Evolutionary conservation across 2,888 invertebrate genomes (phyloP).

Genomic region (Crossocerus cetratus): DNA sequence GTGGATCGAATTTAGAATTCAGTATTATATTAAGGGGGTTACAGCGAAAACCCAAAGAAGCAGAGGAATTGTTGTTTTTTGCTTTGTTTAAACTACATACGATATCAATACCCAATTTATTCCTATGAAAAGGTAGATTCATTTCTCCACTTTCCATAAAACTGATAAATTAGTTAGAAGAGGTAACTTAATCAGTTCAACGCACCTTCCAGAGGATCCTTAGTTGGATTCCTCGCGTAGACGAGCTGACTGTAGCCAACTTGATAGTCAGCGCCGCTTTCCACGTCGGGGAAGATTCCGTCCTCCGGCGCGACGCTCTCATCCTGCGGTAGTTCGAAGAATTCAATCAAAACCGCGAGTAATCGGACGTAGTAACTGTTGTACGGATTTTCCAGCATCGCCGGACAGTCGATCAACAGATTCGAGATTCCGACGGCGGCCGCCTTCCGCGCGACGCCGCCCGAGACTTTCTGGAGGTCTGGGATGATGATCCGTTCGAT

Average conservation of each 20-base stretch:
- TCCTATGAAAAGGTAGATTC: too few species aligned
- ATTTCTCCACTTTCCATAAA: too few species aligned
- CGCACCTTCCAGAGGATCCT: constrained; percentile 86
- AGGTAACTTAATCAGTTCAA: too few species aligned
- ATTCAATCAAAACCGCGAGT: constrained; percentile 81
- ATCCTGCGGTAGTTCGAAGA: constrained; percentile 94
- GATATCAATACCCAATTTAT: too few species aligned
- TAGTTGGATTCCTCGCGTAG: constrained; percentile 87
- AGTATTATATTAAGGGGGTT: too few species aligned
- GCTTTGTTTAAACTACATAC: too few species aligned
- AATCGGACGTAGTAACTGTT: constrained; percentile 69
- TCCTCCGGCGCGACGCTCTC: constrained; percentile 88
- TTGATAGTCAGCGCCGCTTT: constrained; percentile 91
- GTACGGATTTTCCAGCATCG: constrained; percentile 84
- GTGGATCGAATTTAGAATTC: too few species aligned
- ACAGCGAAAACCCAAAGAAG: constrained; percentile 24
- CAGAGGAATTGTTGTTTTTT: too few species aligned
- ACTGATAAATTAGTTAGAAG: too few species aligned
- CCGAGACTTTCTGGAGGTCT: constrained; percentile 92
- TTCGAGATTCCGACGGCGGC: constrained; percentile 93
- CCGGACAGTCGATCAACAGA: constrained; percentile 87
- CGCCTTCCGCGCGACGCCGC: constrained; percentile 90
- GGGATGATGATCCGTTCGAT: constrained; percentile 91
- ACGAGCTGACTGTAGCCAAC: constrained; percentile 91
- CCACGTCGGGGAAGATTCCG: constrained; percentile 90